These are phyloP conservation scores for Pagetopsis macropterus DNA, from an alignment of 2,797 vertebrate genomes.

Conservation along the genomic window DNA sequence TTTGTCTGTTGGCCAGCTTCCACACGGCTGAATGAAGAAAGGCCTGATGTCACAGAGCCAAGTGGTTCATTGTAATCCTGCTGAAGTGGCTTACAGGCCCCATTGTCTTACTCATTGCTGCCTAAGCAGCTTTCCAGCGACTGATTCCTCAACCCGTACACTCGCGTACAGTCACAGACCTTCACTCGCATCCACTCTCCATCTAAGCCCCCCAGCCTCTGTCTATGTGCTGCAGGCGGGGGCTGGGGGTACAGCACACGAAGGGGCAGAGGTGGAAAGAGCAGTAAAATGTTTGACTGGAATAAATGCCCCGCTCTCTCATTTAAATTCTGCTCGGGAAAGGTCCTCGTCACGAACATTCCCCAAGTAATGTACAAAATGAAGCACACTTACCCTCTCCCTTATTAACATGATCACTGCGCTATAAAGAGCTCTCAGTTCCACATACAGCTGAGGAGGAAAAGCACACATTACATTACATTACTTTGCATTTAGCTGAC, in stretches of 20 bases:
- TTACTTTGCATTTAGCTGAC: too few relatives aligned
- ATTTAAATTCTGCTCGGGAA: slow-evolving; percentile 52
- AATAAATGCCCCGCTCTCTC: slow-evolving; percentile 33
- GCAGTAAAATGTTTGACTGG: slow-evolving; percentile 42
- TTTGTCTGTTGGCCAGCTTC: slow-evolving; percentile 35
- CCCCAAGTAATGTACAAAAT: slow-evolving; percentile 35
- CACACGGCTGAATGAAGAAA: slow-evolving; percentile 36
- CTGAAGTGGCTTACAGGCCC: slow-evolving; percentile 60
- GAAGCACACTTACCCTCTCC: slow-evolving; percentile 3
- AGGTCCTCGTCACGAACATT: slow-evolving; percentile 8
- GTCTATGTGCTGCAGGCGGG: slow-evolving; percentile 30
- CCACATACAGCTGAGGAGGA: background rate
- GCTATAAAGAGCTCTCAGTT: slow-evolving; percentile 13
- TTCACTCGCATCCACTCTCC: slow-evolving; percentile 30
- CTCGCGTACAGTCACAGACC: slow-evolving; percentile 12
- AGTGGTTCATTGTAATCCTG: slow-evolving; percentile 65
- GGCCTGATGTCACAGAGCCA: slow-evolving; percentile 55
- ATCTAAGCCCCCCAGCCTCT: slow-evolving; percentile 17
- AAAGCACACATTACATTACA: background rate
- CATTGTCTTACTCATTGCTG: slow-evolving; percentile 68
- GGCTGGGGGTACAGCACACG: slow-evolving; percentile 20
- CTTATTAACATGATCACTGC: background rate
- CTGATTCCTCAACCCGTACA: slow-evolving; percentile 35
- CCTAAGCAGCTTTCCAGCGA: slow-evolving; percentile 69
- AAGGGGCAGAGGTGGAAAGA: slow-evolving; percentile 41